These are phyloP conservation scores for Nothoprocta perdicaria DNA, from an alignment of 2,113 vertebrate species.

Conservation along the genomic window DNA sequence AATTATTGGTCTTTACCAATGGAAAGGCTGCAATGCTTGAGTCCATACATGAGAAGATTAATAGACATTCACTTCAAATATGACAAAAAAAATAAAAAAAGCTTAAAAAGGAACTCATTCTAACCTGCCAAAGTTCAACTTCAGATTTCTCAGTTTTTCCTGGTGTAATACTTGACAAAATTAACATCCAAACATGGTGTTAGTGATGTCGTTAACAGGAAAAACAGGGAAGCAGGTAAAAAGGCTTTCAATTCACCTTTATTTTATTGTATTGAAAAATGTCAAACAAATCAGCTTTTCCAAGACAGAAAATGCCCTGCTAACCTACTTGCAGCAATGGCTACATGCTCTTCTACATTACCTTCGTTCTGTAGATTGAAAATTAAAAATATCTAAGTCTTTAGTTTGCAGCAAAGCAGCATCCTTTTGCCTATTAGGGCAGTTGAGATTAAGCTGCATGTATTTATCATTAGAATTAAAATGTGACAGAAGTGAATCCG, in stretches of 20 bases:
- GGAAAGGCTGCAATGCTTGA: neutral
- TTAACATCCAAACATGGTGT: slow-evolving; percentile 61
- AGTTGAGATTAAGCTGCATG: neutral
- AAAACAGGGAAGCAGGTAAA: slow-evolving; percentile 46
- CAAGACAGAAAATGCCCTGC: neutral
- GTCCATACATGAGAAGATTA: neutral
- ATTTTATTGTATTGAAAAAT: neutral
- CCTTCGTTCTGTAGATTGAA: neutral
- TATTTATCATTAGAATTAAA: neutral
- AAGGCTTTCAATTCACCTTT: neutral
- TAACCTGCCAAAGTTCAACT: slow-evolving; percentile 53
- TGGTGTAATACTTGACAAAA: slow-evolving; percentile 69
- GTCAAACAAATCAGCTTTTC: neutral
- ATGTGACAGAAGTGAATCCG: neutral
- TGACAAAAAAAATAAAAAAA: neutral
- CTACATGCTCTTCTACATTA: slow-evolving; percentile 3
- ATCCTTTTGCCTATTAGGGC: neutral
- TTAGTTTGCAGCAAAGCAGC: neutral
- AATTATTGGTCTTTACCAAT: neutral
- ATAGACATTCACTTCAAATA: neutral
- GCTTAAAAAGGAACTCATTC: neutral
- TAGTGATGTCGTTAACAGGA: slow-evolving; percentile 50
- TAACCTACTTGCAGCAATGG: neutral
- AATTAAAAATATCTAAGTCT: neutral
- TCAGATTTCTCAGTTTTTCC: slow-evolving; percentile 66